Evolutionary conservation across 2,888 invertebrate species (phyloP), one percentile per base, ranked within the genome.

Genomic region (Lepas anatifera): DNA sequence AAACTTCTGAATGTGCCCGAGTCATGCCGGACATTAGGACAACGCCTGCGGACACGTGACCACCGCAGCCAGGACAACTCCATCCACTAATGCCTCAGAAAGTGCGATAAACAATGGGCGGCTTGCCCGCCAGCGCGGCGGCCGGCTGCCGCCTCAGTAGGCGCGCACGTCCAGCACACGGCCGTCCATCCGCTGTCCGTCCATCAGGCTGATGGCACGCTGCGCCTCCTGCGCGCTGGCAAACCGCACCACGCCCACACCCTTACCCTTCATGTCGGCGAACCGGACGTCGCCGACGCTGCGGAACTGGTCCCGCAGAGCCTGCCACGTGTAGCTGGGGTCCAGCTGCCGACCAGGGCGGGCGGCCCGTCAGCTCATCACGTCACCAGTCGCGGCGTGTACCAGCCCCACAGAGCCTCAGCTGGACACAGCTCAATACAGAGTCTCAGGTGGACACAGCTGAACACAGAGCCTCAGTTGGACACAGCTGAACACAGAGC

Each of bases 221-320:
- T 92, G 90, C 18, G 95, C 96, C 78, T 95, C 94, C 84, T 92
- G 89, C 75, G 92, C 90, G 73, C 87, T 87, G 70, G 87, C 86
- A 82, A 95, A 97, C 71, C 93, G 86, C 35, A 97, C 90, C 71
- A 95, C 86, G 70, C 95, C 95, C 72, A 89, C 87, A 76, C 95
- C 95, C 58, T 89, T 87, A 3, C 90, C 90, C 69, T 92, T 88
- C 83, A 96, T 94, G 81, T 97, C 96, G 16, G 95, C 93, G 79
- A 89, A 94, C 79, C 93, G 92, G 0, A 98, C 92, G 75, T 96
- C 95, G 6, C 96, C 97, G 73, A 91, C 89, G 77, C 93, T 92
- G 76, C 89, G 87, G 81, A 96, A 95, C 80, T 94, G 93, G 78
- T 95, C 95, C 52, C 91, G 87, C 73, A 98, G 84, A 80, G 91